phyloP scores from a whole-genome alignment of 1,140 invertebrate species.

The Dreissena rostriformis region DNA sequence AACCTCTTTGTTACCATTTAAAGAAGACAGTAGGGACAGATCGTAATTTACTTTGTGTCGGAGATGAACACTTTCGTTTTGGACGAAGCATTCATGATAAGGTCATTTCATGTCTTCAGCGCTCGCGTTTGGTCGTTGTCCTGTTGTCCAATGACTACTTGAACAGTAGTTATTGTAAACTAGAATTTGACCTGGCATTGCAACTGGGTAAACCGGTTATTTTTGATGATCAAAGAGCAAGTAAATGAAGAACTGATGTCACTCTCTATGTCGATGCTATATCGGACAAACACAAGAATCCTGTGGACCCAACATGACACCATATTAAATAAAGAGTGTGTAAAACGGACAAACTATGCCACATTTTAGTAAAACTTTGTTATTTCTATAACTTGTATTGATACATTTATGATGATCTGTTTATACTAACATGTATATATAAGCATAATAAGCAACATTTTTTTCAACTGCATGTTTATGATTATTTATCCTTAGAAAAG shows the following conservation, averaged over 20 bases:
- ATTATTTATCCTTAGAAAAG: no score
- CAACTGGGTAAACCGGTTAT: not conserved
- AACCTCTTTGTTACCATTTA: not conserved
- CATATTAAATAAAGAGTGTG: no score
- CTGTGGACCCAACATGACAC: not conserved
- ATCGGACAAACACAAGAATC: not conserved
- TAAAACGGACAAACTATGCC: no score
- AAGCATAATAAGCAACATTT: no score
- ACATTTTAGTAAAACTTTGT: no score
- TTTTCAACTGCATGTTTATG: no score
- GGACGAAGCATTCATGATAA: not conserved
- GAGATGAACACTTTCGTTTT: constrained; percentile 7
- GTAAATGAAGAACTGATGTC: constrained; percentile 1
- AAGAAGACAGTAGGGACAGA: not conserved
- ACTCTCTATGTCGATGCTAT: not conserved
- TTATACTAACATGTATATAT: no score
- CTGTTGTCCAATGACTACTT: not conserved
- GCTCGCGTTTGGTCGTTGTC: not conserved
- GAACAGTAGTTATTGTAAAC: not conserved
- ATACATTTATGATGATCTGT: no score
- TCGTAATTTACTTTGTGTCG: not conserved
- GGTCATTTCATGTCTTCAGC: not conserved
- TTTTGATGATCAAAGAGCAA: constrained; percentile 5
- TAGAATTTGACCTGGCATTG: constrained; percentile 1
- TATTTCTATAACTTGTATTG: no score